phyloP scores from a whole-genome alignment of 2,797 vertebrate genomes.

The Leptatherina wallacei region DNA sequence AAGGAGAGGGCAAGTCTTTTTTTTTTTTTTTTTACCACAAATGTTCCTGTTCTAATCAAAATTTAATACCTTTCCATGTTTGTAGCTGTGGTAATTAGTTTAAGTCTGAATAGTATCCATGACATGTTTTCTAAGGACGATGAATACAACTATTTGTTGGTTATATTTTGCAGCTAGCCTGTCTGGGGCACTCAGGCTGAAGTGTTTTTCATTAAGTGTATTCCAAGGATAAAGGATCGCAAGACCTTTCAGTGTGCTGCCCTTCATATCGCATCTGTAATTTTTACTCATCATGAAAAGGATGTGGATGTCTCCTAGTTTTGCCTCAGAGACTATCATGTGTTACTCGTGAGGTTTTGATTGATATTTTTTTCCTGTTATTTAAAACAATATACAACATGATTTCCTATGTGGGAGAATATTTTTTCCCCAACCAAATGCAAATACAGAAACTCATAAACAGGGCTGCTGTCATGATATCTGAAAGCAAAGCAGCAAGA shows the following conservation, averaged over 20 bases:
- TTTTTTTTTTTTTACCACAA: constrained; percentile 6
- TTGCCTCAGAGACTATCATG: constrained; percentile 1
- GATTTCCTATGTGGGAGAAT: constrained; percentile 1
- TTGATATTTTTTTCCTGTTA: neutral
- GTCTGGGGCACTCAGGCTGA: constrained; percentile 3
- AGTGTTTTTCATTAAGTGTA: constrained; percentile 17
- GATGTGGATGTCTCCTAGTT: neutral
- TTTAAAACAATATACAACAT: neutral
- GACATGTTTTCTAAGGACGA: neutral
- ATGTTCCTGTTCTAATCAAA: constrained; percentile 23
- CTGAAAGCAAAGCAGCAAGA: neutral
- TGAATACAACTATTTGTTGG: constrained; percentile 17
- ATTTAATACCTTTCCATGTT: constrained; percentile 7
- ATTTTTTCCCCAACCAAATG: neutral
- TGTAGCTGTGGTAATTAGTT: constrained; percentile 18
- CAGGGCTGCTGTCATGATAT: neutral
- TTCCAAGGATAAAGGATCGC: constrained; percentile 15
- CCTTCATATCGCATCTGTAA: constrained; percentile 11
- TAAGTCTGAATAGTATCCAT: constrained; percentile 12
- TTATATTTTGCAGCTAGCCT: neutral
- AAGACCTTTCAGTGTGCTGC: constrained; percentile 8
- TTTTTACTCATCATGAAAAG: constrained; percentile 10
- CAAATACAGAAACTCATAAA: constrained; percentile 14
- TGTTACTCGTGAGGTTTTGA: constrained; percentile 3
- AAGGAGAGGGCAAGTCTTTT: neutral